These are phyloP conservation scores for Porites lutea DNA, from an alignment of 64 coral and sea anemone species.

Conservation along the genomic window DNA sequence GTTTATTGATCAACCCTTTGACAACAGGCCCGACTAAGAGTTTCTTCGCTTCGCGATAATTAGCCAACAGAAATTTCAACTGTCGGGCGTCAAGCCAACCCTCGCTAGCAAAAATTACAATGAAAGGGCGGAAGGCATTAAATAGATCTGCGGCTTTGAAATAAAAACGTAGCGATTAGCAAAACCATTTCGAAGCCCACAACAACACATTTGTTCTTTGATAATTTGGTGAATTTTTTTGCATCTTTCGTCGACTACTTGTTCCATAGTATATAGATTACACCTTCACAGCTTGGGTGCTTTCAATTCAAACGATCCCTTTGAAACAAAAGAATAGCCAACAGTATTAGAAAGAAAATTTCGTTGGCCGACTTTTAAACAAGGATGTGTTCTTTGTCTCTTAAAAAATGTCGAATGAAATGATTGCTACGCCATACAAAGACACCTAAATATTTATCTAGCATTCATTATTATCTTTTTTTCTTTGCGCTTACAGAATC, in stretches of 20 bases:
- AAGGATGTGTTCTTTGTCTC: not conserved
- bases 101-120: constrained; percentile 50
- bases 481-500: constrained; percentile 10
- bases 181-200: constrained; percentile 25
- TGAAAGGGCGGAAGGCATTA: constrained; percentile 59
- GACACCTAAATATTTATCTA: too few relatives aligned
- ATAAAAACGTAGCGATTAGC: constrained; percentile 58
- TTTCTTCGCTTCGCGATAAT: constrained; percentile 30
- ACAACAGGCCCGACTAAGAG: not conserved
- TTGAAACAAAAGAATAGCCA: not conserved
- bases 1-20: not conserved
- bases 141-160: constrained; percentile 44
- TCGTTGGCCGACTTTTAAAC: not conserved
- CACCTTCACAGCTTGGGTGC: not conserved
- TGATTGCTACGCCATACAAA: too few relatives aligned
- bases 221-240: not conserved
- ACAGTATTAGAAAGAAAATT: not conserved
- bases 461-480: too few relatives aligned
- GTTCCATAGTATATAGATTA: not conserved
- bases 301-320: not conserved
- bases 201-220: not conserved
- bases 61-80: constrained; percentile 10
- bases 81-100: constrained; percentile 32
- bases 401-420: not conserved
- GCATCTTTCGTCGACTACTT: not conserved